A percentile compares a stretch with the other conserved stretches of the same genome.
These are phyloP conservation scores for Molanna angustata DNA, from an alignment of 2,888 invertebrate genomes.

Conservation along the genomic window DNA sequence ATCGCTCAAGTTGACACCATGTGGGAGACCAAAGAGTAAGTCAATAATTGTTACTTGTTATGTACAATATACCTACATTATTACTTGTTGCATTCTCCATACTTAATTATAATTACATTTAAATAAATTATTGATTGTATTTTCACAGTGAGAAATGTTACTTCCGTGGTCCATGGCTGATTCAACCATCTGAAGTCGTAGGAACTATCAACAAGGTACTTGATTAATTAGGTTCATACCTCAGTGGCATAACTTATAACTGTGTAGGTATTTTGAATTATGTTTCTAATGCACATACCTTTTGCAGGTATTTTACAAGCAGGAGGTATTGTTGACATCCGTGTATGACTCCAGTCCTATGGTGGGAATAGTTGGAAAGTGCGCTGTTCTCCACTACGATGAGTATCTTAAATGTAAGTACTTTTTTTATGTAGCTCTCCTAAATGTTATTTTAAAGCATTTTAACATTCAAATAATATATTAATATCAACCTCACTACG, in stretches of 20 bases:
- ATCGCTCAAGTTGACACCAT: conserved; percentile 92
- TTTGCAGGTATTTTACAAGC: conserved; percentile 79
- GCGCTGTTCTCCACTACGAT: conserved; percentile 84
- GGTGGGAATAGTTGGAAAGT: conserved; percentile 87
- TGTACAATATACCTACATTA: conserved; percentile 9
- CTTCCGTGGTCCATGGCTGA: conserved; percentile 92
- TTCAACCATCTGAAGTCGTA: conserved; percentile 84
- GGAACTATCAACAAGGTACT: conserved; percentile 66
- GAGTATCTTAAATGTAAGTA: conserved; percentile 84
- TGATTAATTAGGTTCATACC: too few species aligned
- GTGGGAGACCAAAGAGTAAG: conserved; percentile 89
- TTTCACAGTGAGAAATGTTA: conserved; percentile 79
- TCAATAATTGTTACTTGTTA: conserved; percentile 32
- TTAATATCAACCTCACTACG: too few species aligned
- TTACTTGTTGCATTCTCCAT: too few species aligned
- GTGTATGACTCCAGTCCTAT: conserved; percentile 90
- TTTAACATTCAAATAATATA: too few species aligned
- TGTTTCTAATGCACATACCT: too few species aligned
- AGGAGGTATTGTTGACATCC: conserved; percentile 89
- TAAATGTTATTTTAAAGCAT: too few species aligned
- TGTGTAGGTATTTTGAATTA: too few species aligned
- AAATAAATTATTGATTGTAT: too few species aligned
- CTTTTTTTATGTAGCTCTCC: too few species aligned
- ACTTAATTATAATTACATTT: too few species aligned
- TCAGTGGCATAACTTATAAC: too few species aligned